Base-by-base conservation (phyloP, 2,888 invertebrate species). In the Dryadula phaetusa region DNA sequence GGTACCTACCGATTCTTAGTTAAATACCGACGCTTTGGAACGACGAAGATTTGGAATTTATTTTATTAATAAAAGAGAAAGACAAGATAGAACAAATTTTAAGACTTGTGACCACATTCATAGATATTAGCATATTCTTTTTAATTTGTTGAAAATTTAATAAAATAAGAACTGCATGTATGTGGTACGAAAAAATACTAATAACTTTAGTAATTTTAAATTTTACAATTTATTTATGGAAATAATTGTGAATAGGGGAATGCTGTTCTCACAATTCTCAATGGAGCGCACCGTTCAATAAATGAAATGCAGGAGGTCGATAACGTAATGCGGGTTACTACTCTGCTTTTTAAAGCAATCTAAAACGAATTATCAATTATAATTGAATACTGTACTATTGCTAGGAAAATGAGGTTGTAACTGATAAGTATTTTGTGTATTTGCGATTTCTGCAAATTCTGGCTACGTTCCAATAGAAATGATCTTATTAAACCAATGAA, bases 381-480 rank as follows among this genome's bases (percentile, higher is more conserved):
- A 20, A 34, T n/a, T 52, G 10, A 62, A 47, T 40, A 34, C 16
- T 62, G 53, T 67, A 65, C 64, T 37, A 56, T 47, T 44, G n/a
- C 16, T 47, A 49, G 32, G 7, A 18, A 42, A 62, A 66, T 56
- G 32, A 10, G 42, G 44, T 47, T 44, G 18, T 2, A n/a, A n/a
- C n/a, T n/a, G n/a, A n/a, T n/a, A 77, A 81, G 70, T 78, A 82
- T 85, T 82, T 78, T 67, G 77, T 79, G 79, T 80, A 84, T 83
- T 73, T 76, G 80, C 79, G 83, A 84, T 82, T 84, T 82, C 84
- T 85, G 76, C 84, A 85, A 70, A 79, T 81, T 76, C 83, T 90
- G 90, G 90, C 84, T 46, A 64, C 67, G 69, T 76, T 87, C 88
- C 90, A 90, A 74, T 77, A 82, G 81, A 81, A 85, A 81, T 81